phyloP scores from a whole-genome alignment of 2,113 vertebrate genomes.

The Hippocampus comes region DNA sequence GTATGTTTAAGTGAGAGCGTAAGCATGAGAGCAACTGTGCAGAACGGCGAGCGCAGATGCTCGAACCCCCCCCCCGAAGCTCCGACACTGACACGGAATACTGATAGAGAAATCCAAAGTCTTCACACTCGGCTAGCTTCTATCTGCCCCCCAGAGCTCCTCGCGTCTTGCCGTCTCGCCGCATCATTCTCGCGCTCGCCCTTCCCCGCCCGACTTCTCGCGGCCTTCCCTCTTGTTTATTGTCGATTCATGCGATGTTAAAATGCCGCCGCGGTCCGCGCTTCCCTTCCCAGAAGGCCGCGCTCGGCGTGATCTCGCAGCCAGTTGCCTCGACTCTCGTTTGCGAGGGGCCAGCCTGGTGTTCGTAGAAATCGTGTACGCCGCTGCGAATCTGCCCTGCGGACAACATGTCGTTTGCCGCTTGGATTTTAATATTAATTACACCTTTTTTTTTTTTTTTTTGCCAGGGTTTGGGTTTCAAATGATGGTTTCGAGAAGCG shows the following conservation, averaged over 20 bases:
- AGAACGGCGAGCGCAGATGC: constrained; percentile 36
- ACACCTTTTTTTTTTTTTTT: neutral
- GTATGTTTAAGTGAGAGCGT: neutral
- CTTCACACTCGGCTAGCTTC: constrained; percentile 52
- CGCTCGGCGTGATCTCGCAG: neutral
- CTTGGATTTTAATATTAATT: neutral
- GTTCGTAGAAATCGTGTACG: neutral
- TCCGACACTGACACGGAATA: constrained; percentile 47
- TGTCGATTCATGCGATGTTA: constrained; percentile 23
- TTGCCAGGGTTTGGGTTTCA: neutral
- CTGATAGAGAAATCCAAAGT: constrained; percentile 59
- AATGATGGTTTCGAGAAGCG: neutral
- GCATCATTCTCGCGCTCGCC: constrained; percentile 11
- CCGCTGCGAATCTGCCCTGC: neutral
- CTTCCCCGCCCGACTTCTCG: constrained; percentile 25
- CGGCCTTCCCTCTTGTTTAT: constrained; percentile 18
- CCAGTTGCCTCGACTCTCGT: neutral
- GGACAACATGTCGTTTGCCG: neutral
- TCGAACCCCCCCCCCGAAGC: constrained; percentile 13
- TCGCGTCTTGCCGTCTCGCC: constrained; percentile 10
- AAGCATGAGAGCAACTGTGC: constrained; percentile 22
- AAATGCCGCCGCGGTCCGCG: constrained; percentile 19
- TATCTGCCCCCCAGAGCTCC: constrained; percentile 32
- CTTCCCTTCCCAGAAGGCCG: constrained; percentile 8
- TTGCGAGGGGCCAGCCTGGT: neutral